These are phyloP conservation scores for Drosophila biarmipes DNA, from an alignment of 1,140 invertebrate species.

Conservation along the genomic window DNA sequence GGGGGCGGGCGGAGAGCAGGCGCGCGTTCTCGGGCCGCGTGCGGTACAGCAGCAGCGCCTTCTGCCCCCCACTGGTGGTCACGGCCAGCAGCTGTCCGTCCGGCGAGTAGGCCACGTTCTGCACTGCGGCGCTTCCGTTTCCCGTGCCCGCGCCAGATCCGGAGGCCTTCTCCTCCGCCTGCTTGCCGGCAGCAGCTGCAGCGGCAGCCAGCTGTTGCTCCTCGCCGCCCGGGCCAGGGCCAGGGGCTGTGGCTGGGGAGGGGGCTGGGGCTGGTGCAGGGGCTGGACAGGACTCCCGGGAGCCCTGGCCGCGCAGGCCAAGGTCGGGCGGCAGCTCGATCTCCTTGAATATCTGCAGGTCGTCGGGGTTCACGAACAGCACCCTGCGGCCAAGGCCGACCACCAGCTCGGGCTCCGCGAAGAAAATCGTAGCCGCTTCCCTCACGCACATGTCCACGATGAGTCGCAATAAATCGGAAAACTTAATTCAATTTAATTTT, in stretches of 20 bases:
- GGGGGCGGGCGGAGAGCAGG: slow-evolving; percentile 81
- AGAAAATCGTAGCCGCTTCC: slow-evolving; percentile 64
- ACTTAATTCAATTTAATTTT: too few relatives aligned
- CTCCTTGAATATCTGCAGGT: slow-evolving; percentile 83
- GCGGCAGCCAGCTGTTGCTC: slow-evolving; percentile 16
- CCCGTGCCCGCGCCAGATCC: background rate
- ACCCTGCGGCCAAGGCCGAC: slow-evolving; percentile 67
- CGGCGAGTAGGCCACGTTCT: slow-evolving; percentile 72
- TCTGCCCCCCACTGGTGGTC: slow-evolving; percentile 70
- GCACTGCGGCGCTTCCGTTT: slow-evolving; percentile 33
- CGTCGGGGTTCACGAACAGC: slow-evolving; percentile 77
- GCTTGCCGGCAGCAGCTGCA: slow-evolving; percentile 4
- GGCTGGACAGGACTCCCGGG: slow-evolving; percentile 5
- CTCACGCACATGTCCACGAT: background rate
- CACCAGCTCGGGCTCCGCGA: slow-evolving; percentile 69
- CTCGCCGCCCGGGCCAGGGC: background rate
- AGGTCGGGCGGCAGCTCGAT: slow-evolving; percentile 68
- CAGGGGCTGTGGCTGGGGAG: background rate
- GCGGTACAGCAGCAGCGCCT: slow-evolving; percentile 70
- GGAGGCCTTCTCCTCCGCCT: slow-evolving; percentile 19
- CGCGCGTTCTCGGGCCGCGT: slow-evolving; percentile 63
- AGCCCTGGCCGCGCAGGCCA: slow-evolving; percentile 31
- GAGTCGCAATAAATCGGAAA: too few relatives aligned
- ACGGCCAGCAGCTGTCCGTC: slow-evolving; percentile 66
- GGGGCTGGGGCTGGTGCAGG: background rate